Evolutionary conservation across 2,113 vertebrate genomes (phyloP).

Genomic region (Trichechus manatus): DNA sequence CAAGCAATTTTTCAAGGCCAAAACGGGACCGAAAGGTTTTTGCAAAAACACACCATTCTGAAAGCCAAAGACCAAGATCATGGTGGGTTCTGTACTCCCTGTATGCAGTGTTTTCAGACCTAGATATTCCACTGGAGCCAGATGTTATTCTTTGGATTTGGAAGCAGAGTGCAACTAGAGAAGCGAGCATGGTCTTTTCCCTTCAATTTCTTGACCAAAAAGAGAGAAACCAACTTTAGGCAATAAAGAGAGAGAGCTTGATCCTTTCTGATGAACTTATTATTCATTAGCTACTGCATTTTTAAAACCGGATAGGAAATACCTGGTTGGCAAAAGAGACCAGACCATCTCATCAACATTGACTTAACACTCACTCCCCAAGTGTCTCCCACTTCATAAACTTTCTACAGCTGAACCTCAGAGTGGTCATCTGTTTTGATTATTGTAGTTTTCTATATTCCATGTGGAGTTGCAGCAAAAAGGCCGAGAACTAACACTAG

Average conservation of each 20-base stretch:
- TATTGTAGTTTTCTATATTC: conserved; percentile 50
- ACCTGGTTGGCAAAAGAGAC: neutral
- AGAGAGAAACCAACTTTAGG: neutral
- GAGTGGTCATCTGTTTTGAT: conserved; percentile 47
- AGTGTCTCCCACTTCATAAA: conserved; percentile 65
- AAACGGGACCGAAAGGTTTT: neutral
- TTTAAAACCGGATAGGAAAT: conserved; percentile 53
- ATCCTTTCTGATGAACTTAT: neutral
- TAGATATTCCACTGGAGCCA: neutral
- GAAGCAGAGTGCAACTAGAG: neutral
- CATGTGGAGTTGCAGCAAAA: neutral
- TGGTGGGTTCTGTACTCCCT: neutral
- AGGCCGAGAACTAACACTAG: conserved; percentile 2
- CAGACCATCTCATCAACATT: conserved; percentile 48
- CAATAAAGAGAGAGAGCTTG: neutral
- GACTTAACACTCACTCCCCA: neutral
- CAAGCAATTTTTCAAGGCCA: conserved; percentile 29
- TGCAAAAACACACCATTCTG: neutral
- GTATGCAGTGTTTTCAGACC: neutral
- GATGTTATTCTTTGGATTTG: neutral
- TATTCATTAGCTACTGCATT: conserved; percentile 12
- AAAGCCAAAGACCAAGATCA: conserved; percentile 36
- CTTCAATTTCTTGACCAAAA: conserved; percentile 31
- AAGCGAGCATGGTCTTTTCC: neutral
- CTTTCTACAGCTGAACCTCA: conserved; percentile 52